Conservation (phyloP, 2,113 vertebrate genomes). For the Casuarius casuarius region DNA sequence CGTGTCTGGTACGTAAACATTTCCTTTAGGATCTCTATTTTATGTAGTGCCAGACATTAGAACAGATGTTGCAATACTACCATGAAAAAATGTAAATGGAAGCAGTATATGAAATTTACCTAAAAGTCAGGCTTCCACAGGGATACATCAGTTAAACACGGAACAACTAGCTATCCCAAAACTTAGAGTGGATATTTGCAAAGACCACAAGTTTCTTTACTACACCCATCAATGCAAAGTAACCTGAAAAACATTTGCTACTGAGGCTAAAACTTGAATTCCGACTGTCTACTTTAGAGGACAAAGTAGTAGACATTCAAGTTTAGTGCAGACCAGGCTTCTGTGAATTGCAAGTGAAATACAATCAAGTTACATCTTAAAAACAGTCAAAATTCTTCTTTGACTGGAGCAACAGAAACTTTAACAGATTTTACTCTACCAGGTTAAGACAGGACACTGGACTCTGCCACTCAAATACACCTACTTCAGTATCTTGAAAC, state of each 20-base stretch:
- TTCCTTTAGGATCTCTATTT: background rate
- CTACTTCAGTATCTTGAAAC: background rate
- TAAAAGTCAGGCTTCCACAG: background rate
- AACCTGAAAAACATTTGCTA: background rate
- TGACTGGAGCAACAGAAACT: background rate
- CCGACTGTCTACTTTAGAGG: background rate
- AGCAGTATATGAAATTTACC: background rate
- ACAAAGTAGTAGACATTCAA: background rate
- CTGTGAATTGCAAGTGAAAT: background rate
- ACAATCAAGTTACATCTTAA: background rate
- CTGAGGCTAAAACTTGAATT: background rate
- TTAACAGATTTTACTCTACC: background rate
- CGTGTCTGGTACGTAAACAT: background rate
- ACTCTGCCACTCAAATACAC: background rate
- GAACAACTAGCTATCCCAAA: background rate
- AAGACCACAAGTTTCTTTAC: background rate
- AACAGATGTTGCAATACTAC: background rate
- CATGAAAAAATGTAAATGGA: background rate
- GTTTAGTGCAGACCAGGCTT: background rate
- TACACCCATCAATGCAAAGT: background rate
- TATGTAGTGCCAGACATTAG: background rate
- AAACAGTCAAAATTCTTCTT: background rate
- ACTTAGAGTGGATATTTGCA: background rate
- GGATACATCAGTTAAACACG: background rate
- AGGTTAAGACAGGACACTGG: background rate